Percentiles rank a stretch among this genome's conserved stretches.
Evolutionary conservation across 2,113 vertebrate genomes (phyloP).

Genomic region (Sylvia atricapilla): DNA sequence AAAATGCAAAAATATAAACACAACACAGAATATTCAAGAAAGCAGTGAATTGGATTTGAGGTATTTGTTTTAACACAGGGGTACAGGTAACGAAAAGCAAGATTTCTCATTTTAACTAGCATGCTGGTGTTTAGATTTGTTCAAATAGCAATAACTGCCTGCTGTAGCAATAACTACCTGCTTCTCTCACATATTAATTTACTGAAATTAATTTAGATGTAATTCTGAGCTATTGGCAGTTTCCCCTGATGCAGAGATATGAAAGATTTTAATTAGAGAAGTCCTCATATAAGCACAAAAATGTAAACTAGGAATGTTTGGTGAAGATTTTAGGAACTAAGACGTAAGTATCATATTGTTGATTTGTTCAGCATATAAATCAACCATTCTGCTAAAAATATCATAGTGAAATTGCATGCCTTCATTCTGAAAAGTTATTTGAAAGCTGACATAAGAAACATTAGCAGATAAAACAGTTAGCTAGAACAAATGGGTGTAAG

Average conservation of each 20-base stretch:
- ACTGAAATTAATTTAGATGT: neutral
- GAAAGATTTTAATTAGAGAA: neutral
- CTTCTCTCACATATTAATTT: neutral
- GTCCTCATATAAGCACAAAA: neutral
- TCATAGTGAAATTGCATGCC: neutral
- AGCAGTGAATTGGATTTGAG: neutral
- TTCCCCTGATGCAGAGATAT: neutral
- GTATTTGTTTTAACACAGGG: neutral
- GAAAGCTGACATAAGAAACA: neutral
- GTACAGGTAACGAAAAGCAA: neutral
- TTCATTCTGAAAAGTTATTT: neutral
- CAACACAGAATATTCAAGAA: neutral
- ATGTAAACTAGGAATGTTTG: neutral
- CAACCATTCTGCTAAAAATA: neutral
- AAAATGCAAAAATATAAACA: neutral
- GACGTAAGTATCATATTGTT: neutral
- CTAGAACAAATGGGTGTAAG: neutral
- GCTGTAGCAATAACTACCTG: neutral
- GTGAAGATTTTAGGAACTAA: neutral
- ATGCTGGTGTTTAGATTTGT: neutral
- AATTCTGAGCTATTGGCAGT: neutral
- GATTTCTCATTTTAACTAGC: neutral
- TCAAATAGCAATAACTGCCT: neutral
- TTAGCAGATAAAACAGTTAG: neutral
- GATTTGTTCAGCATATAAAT: neutral